phyloP scores from a whole-genome alignment of 2,113 vertebrate species.

The Cheirogaleus medius region DNA sequence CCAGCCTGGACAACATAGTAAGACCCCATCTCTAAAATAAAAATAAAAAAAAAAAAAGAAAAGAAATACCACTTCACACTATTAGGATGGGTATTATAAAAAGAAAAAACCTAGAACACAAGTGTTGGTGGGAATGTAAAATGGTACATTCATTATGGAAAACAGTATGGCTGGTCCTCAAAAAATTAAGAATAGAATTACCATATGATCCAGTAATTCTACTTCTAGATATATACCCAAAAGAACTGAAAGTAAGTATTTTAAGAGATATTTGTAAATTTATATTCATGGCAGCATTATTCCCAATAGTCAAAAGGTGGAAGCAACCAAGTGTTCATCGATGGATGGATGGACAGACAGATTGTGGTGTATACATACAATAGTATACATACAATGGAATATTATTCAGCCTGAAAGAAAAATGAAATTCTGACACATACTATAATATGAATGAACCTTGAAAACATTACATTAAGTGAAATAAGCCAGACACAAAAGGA shows the following conservation, averaged over 20 bases:
- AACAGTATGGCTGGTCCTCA: not conserved
- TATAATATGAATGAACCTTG: not conserved
- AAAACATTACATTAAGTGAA: not conserved
- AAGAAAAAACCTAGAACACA: too few species aligned
- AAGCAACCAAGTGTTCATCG: not conserved
- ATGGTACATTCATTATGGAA: not conserved
- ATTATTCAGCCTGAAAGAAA: not conserved
- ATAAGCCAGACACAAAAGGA: not conserved
- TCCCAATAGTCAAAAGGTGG: not conserved
- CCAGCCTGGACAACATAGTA: too few species aligned
- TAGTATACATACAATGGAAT: not conserved
- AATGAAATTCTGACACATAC: not conserved
- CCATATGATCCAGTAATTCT: not conserved
- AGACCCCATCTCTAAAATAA: too few species aligned
- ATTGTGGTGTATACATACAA: not conserved
- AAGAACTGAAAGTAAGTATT: not conserved
- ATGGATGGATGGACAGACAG: not conserved
- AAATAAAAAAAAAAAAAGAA: too few species aligned
- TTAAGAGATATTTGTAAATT: not conserved
- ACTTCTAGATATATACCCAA: not conserved
- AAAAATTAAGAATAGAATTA: not conserved
- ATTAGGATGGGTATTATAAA: not conserved
- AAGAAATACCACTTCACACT: not conserved
- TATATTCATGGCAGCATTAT: not conserved
- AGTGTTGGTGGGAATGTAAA: not conserved